These are phyloP conservation scores for Menura novaehollandiae DNA, from an alignment of 2,113 vertebrate species.

Conservation along the genomic window DNA sequence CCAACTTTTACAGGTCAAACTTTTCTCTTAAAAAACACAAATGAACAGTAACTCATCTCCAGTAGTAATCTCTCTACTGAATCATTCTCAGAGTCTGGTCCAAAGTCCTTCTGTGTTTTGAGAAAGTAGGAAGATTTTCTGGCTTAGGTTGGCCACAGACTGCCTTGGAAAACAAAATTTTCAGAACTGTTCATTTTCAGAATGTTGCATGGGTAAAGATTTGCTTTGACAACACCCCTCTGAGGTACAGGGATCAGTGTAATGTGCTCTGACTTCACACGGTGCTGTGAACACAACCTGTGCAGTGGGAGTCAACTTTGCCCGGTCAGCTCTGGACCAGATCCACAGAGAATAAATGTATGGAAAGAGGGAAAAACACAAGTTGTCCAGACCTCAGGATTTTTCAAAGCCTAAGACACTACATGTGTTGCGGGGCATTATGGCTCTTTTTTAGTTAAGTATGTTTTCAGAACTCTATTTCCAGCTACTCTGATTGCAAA, in stretches of 20 bases:
- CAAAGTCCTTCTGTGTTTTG: not conserved
- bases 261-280: slow-evolving; percentile 7
- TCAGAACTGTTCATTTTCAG: slow-evolving; percentile 28
- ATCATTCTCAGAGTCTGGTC: not conserved
- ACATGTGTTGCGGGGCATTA: not conserved
- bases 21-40: not conserved
- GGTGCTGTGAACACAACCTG: not conserved
- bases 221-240: slow-evolving; percentile 35
- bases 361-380: not conserved
- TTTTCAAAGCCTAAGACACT: not conserved
- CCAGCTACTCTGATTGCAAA: not conserved
- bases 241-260: not conserved
- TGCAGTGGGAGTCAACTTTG: not conserved
- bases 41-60: not conserved
- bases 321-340: not conserved
- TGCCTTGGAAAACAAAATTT: not conserved
- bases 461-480: not conserved
- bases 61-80: slow-evolving; percentile 14
- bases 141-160: not conserved
- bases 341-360: not conserved
- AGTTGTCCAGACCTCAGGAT: not conserved
- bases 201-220: not conserved
- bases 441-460: not conserved
- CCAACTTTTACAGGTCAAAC: not conserved
- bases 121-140: not conserved